Evolutionary conservation across 2,797 vertebrate species (phyloP).

Genomic region (Malurus splendens): DNA sequence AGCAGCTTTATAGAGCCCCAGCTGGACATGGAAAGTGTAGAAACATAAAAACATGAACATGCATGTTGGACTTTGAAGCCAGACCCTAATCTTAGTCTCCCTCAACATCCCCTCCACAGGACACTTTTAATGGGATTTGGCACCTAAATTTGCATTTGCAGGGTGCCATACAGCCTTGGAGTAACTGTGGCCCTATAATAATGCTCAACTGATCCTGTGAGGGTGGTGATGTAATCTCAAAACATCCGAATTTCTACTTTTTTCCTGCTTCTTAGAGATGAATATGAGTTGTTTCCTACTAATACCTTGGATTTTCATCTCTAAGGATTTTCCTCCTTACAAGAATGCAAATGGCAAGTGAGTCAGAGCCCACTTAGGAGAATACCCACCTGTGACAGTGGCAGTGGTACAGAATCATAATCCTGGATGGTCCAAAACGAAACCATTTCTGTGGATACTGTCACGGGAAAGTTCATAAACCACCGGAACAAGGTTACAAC

Average conservation of each 20-base stretch:
- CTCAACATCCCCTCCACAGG: neutral
- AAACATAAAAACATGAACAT: too few species aligned
- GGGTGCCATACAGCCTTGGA: neutral
- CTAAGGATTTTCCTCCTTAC: neutral
- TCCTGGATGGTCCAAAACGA: neutral
- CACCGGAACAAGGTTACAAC: neutral
- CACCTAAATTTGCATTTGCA: neutral
- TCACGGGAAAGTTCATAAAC: neutral
- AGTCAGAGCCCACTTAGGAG: neutral
- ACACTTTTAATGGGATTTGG: neutral
- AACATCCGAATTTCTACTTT: neutral
- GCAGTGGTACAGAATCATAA: neutral
- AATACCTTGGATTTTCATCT: neutral
- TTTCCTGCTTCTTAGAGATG: neutral
- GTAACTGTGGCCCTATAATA: neutral
- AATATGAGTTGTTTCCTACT: neutral
- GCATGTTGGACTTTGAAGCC: rapidly evolving
- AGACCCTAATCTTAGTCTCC: neutral
- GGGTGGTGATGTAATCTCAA: neutral
- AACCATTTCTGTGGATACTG: neutral
- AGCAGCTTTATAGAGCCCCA: neutral
- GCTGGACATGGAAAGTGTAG: neutral
- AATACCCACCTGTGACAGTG: neutral
- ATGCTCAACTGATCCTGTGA: neutral
- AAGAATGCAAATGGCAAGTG: neutral